phyloP scores from a whole-genome alignment of 1,140 invertebrate species.

The Harlomillsia oculata region DNA sequence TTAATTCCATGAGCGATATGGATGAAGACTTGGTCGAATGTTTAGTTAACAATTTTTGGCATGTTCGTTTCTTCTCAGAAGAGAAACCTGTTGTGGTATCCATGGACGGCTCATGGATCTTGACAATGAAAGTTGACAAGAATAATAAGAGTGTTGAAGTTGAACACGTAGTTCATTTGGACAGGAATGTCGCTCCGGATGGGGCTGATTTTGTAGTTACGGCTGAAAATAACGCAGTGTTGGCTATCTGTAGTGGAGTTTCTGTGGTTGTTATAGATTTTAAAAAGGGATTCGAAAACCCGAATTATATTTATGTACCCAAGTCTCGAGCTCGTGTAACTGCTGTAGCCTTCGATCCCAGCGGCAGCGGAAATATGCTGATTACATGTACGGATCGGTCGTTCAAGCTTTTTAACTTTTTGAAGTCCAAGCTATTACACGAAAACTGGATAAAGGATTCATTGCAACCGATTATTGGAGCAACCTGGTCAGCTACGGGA shows the following conservation, averaged over 20 bases:
- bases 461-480: conserved; percentile 25
- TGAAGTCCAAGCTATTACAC: conserved; percentile 1
- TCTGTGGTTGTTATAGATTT: neutral
- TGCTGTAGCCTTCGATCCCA: conserved; percentile 20
- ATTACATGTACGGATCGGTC: conserved; percentile 24
- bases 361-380: conserved; percentile 10
- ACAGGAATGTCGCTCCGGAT: neutral
- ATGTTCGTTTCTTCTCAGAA: neutral
- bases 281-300: neutral
- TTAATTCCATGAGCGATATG: neutral
- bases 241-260: neutral
- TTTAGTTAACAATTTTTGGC: neutral
- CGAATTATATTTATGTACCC: neutral
- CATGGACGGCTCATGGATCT: neutral
- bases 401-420: conserved; percentile 22
- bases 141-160: neutral
- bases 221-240: neutral
- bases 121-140: neutral
- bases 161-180: neutral
- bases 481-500: conserved; percentile 20
- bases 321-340: conserved; percentile 8
- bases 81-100: neutral
- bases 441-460: conserved; percentile 4
- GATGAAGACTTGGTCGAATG: neutral
- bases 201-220: conserved; percentile 1